Evolutionary conservation across 2,113 vertebrate genomes (phyloP).

Genomic region (Dipodomys ordii): DNA sequence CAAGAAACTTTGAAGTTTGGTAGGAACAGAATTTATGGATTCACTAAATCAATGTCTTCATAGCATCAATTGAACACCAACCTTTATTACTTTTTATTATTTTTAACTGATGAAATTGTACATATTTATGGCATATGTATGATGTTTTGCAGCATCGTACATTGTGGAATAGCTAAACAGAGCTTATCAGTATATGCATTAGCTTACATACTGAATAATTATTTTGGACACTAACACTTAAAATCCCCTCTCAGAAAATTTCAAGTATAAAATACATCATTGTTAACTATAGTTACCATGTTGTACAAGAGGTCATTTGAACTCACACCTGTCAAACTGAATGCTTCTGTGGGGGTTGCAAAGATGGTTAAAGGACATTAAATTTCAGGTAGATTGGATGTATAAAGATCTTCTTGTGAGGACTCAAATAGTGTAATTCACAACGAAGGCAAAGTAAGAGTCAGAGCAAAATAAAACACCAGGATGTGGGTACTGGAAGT

Average conservation of each 20-base stretch:
- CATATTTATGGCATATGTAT: not conserved
- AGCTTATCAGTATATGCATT: not conserved
- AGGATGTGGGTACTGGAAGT: too few species aligned
- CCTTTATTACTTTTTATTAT: not conserved
- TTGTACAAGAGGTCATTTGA: not conserved
- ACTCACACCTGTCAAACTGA: not conserved
- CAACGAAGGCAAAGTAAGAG: too few species aligned
- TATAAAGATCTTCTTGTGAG: too few species aligned
- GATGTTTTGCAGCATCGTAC: not conserved
- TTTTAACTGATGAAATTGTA: not conserved
- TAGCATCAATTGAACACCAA: not conserved
- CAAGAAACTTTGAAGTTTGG: not conserved
- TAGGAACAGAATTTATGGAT: not conserved
- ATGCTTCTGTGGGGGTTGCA: not conserved
- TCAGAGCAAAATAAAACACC: too few species aligned
- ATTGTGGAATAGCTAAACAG: not conserved
- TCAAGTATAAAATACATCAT: not conserved
- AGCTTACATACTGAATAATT: not conserved
- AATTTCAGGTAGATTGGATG: too few species aligned
- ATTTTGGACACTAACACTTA: not conserved
- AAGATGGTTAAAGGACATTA: not conserved
- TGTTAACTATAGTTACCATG: not conserved
- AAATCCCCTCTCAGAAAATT: not conserved
- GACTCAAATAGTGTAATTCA: too few species aligned
- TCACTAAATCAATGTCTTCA: not conserved